Percentiles rank a stretch among this genome's conserved stretches.
phyloP scores from a whole-genome alignment of 2,797 vertebrate species.

The Crax fasciolata region DNA sequence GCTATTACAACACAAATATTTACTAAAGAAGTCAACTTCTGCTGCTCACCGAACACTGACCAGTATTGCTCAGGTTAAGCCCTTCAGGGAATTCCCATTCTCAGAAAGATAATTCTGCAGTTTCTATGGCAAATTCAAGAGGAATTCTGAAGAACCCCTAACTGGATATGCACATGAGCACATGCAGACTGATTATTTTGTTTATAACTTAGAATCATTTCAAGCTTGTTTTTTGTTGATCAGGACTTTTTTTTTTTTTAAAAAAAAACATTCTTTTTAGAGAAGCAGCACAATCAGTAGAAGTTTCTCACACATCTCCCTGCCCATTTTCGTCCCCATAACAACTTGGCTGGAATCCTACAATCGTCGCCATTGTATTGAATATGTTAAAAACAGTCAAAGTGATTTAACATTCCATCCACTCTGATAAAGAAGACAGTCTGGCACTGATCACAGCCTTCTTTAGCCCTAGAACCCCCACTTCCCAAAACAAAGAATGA shows the following conservation, averaged over 20 bases:
- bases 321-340: background rate
- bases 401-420: background rate
- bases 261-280: background rate
- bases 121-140: background rate
- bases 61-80: background rate
- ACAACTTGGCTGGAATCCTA: background rate
- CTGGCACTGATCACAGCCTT: background rate
- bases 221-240: background rate
- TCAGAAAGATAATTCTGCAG: background rate
- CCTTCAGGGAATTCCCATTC: background rate
- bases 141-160: background rate
- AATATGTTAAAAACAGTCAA: background rate
- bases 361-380: background rate
- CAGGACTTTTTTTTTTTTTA: background rate
- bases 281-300: background rate
- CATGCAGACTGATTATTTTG: background rate
- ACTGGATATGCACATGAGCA: background rate
- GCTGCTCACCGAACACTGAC: background rate
- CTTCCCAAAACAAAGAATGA: background rate
- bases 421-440: background rate
- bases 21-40: background rate
- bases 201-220: background rate
- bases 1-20: background rate
- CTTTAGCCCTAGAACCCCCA: background rate
- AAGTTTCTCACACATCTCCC: background rate